Percentiles rank a stretch among this genome's conserved stretches.
Conservation (phyloP, 2,797 vertebrate species). For the Leontocebus nigricollis region DNA sequence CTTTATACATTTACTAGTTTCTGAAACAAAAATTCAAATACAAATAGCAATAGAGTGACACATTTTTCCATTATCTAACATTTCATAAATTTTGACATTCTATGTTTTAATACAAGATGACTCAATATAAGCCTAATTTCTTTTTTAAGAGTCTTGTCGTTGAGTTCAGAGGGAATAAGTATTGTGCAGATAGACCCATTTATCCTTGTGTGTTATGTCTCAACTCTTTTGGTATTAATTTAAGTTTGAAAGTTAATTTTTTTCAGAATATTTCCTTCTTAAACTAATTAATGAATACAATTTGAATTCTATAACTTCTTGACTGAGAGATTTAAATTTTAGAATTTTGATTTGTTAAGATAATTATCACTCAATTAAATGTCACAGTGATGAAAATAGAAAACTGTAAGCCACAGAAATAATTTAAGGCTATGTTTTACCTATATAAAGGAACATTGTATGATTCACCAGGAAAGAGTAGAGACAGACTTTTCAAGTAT, state of each 20-base stretch:
- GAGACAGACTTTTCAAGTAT: neutral
- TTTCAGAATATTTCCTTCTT: conserved; percentile 34
- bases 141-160: conserved; percentile 29
- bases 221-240: conserved; percentile 15
- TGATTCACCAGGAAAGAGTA: neutral
- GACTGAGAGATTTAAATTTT: conserved; percentile 64
- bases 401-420: conserved; percentile 45
- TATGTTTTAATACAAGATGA: neutral
- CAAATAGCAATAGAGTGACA: neutral
- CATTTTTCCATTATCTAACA: neutral
- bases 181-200: neutral
- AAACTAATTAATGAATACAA: conserved; percentile 40
- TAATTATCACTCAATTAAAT: conserved; percentile 60
- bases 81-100: conserved; percentile 20
- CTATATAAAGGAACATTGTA: neutral
- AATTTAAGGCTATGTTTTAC: conserved; percentile 14
- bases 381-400: conserved; percentile 37
- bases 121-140: neutral
- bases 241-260: conserved; percentile 43
- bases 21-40: conserved; percentile 44
- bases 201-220: neutral
- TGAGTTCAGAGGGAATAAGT: neutral
- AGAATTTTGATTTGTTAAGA: conserved; percentile 55
- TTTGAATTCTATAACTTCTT: conserved; percentile 61
- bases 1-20: conserved; percentile 27